phyloP scores from a whole-genome alignment of 2,113 vertebrate genomes.

The Puffinus mauretanicus region DNA sequence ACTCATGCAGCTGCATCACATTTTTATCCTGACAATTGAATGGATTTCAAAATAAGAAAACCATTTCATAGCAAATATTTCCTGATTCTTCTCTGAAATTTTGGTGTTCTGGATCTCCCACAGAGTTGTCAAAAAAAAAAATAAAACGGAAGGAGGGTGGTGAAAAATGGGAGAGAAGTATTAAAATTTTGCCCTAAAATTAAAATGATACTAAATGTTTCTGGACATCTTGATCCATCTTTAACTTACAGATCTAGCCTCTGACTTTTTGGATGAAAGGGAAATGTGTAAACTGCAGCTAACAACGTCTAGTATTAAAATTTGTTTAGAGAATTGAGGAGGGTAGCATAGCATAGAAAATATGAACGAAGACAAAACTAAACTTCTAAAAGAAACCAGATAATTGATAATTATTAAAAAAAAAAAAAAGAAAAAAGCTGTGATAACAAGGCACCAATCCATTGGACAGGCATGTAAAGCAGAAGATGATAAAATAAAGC shows the following conservation, averaged over 20 bases:
- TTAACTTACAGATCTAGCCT: neutral
- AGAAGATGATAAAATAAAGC: neutral
- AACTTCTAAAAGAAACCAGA: neutral
- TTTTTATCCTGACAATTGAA: neutral
- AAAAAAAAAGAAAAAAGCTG: neutral
- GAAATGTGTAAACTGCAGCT: neutral
- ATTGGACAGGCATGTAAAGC: neutral
- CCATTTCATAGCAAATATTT: neutral
- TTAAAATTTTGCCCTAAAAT: neutral
- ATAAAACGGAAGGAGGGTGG: too few relatives aligned
- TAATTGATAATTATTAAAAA: neutral
- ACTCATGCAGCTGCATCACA: neutral
- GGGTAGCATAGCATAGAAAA: neutral
- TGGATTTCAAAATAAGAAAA: neutral
- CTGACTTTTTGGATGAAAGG: neutral
- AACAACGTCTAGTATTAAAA: neutral
- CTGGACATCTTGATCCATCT: neutral
- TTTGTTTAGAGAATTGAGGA: neutral
- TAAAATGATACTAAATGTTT: neutral
- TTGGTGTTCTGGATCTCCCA: neutral
- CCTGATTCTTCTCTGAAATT: neutral
- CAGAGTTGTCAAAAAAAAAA: neutral
- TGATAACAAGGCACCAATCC: neutral
- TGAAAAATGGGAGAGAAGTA: neutral
- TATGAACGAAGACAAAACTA: neutral